A percentile compares a stretch with the other conserved stretches of the same genome.
Conservation (phyloP, 2,113 vertebrate genomes). For the Mesocricetus auratus region DNA sequence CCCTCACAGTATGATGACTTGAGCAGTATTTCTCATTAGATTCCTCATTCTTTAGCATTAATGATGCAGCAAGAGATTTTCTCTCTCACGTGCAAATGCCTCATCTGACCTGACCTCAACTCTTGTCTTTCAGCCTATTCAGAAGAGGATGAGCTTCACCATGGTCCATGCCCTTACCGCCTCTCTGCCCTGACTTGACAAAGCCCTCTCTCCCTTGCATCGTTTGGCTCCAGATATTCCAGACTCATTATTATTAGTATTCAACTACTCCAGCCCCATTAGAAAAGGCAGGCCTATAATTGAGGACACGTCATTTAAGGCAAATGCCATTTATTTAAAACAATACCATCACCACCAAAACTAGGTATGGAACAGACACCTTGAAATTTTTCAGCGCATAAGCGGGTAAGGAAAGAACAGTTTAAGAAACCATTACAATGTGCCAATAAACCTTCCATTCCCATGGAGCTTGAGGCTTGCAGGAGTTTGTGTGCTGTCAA, state of each 20-base stretch:
- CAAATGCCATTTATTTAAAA: neutral
- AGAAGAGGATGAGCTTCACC: neutral
- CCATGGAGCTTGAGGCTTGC: neutral
- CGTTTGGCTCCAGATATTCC: neutral
- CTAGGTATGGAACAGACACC: neutral
- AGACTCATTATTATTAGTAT: neutral
- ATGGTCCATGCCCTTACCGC: neutral
- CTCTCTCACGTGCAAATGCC: neutral
- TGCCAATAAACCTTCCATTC: neutral
- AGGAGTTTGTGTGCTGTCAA: neutral
- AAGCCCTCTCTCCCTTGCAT: neutral
- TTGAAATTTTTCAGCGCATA: neutral
- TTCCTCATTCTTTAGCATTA: neutral
- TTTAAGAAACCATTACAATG: conserved; percentile 12
- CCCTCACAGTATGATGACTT: neutral
- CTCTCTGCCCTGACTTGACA: neutral
- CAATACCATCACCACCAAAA: neutral
- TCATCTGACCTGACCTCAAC: neutral
- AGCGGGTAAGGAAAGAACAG: neutral
- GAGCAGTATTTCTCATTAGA: neutral
- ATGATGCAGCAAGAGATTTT: neutral
- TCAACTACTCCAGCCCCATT: neutral
- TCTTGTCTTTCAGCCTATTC: neutral
- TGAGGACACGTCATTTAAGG: neutral
- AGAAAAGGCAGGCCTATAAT: neutral